These are phyloP conservation scores for Fopius arisanus DNA, from an alignment of 1,140 invertebrate species.

Conservation along the genomic window DNA sequence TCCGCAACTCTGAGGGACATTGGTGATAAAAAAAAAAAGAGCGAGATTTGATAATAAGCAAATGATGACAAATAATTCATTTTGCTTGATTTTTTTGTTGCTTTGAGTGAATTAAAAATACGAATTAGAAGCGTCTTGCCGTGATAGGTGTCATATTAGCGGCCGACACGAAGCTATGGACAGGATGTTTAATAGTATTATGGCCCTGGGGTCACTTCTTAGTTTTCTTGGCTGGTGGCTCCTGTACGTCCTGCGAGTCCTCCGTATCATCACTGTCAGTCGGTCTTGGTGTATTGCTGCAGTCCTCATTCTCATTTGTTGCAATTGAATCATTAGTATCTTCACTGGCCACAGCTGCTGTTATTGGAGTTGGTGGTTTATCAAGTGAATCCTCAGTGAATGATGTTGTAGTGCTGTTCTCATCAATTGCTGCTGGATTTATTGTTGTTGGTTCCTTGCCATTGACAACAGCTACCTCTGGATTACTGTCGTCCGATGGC, in stretches of 20 bases:
- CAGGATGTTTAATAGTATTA: conserved; percentile 34
- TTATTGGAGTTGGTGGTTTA: conserved; percentile 63
- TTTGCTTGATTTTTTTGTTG: conserved; percentile 32
- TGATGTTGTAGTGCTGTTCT: conserved; percentile 71
- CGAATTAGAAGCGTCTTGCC: conserved; percentile 52
- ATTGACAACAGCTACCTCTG: conserved; percentile 53
- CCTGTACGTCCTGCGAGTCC: conserved; percentile 58
- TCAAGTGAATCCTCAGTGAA: conserved; percentile 78
- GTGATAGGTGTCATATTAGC: conserved; percentile 54
- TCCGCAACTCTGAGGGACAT: conserved; percentile 35
- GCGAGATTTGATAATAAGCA: background rate
- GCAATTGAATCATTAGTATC: conserved; percentile 59
- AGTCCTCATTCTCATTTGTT: conserved; percentile 56
- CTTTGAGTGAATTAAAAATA: conserved; percentile 27
- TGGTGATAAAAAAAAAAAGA: conserved; percentile 17
- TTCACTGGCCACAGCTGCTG: conserved; percentile 51
- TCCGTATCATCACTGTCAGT: conserved; percentile 61
- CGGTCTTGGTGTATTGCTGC: conserved; percentile 58
- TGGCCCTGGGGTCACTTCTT: conserved; percentile 59
- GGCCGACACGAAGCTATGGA: conserved; percentile 52
- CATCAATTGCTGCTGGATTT: conserved; percentile 59
- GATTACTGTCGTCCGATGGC: conserved; percentile 67
- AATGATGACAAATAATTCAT: background rate
- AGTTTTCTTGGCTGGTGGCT: conserved; percentile 60
- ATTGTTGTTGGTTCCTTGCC: conserved; percentile 48